A percentile compares a stretch with the other conserved stretches of the same genome.
These are phyloP conservation scores for Cyanoramphus novaezelandiae DNA, from an alignment of 2,113 vertebrate genomes.

Conservation along the genomic window DNA sequence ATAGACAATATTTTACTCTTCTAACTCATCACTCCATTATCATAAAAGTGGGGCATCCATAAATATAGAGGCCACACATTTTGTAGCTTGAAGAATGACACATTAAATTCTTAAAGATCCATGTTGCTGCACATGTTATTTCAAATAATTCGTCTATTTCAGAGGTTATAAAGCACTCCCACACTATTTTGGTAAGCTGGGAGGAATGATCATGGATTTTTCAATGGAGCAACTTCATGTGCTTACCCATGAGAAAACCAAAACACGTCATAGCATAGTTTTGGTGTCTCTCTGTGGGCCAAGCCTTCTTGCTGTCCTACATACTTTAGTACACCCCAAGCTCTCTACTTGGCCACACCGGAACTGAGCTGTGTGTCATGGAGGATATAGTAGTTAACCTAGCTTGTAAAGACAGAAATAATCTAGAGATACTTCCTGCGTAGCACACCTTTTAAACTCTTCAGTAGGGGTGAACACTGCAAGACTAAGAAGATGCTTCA, in stretches of 20 bases:
- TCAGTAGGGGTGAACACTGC: neutral
- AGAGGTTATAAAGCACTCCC: neutral
- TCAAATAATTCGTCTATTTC: constrained; percentile 49
- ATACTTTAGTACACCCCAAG: neutral
- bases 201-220: neutral
- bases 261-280: neutral
- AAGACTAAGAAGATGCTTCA: neutral
- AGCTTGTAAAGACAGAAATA: neutral
- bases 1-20: neutral
- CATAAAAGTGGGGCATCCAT: neutral
- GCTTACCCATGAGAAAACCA: neutral
- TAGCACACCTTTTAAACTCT: neutral
- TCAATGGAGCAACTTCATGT: neutral
- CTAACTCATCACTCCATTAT: neutral
- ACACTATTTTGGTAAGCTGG: neutral
- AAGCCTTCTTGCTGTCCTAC: neutral
- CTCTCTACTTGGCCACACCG: neutral
- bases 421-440: neutral
- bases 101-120: neutral
- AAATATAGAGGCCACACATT: neutral
- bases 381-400: neutral
- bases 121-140: constrained; percentile 4
- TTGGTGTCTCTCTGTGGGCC: neutral
- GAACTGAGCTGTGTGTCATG: neutral
- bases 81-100: neutral